A percentile compares a stretch with the other conserved stretches of the same genome.
These are phyloP conservation scores for Galendromus occidentalis DNA, from an alignment of 1,140 invertebrate species.

Conservation along the genomic window DNA sequence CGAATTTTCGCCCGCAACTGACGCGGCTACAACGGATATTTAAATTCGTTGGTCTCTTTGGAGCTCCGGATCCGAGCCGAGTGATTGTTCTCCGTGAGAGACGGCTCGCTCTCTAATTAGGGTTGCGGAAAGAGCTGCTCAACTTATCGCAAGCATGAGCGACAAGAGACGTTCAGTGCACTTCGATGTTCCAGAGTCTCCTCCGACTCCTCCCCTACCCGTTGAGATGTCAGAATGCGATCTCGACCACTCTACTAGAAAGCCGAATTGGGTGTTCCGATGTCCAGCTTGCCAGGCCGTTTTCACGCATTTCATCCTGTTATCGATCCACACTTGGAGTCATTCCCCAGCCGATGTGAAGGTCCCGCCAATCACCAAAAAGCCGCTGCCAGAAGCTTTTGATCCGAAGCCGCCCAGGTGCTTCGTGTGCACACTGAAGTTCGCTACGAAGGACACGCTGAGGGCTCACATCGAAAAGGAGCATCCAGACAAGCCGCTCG, in stretches of 20 bases:
- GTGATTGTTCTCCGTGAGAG: neutral
- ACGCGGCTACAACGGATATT: neutral
- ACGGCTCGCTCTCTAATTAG: neutral
- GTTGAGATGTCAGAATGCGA: no score
- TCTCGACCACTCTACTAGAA: no score
- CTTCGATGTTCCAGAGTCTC: constrained; percentile 4
- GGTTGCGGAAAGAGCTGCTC: neutral
- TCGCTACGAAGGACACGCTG: neutral
- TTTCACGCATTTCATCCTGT: neutral
- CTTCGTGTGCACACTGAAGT: constrained; percentile 1
- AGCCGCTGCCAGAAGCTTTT: neutral
- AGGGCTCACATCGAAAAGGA: neutral
- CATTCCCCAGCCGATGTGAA: neutral
- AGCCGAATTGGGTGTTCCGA: neutral
- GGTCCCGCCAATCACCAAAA: neutral
- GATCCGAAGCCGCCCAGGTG: constrained; percentile 2
- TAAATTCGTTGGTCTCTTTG: neutral
- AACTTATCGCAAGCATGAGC: neutral
- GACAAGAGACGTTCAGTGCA: neutral
- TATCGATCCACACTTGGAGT: neutral
- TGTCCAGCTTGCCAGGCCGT: neutral
- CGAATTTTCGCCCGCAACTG: no score
- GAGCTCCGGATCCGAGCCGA: neutral
- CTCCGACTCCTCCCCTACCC: neutral
- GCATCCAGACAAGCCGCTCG: neutral